phyloP scores from a whole-genome alignment of 2,113 vertebrate genomes.

The Thalassoma bifasciatum region DNA sequence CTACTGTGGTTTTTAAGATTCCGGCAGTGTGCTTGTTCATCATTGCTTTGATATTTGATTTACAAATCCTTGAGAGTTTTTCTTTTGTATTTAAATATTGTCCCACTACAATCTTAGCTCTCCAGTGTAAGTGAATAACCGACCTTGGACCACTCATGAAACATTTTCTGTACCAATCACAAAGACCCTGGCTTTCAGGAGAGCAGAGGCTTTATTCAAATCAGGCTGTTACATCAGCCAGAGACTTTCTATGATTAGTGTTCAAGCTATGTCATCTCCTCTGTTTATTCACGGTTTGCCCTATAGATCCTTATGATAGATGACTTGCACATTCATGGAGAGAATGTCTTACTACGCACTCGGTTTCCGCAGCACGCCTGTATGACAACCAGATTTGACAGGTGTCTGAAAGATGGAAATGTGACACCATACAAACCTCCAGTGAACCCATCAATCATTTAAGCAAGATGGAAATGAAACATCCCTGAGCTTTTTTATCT shows the following conservation, averaged over 20 bases:
- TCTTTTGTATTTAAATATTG: background rate
- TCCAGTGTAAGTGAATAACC: slow-evolving; percentile 20
- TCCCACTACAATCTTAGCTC: slow-evolving; percentile 4
- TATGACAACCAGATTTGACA: slow-evolving; percentile 77
- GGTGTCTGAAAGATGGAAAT: slow-evolving; percentile 78
- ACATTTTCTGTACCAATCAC: slow-evolving; percentile 10
- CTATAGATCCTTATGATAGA: slow-evolving; percentile 59
- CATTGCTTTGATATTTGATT: too few relatives aligned
- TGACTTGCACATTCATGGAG: slow-evolving; percentile 41
- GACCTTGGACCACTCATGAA: slow-evolving; percentile 27
- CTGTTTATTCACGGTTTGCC: slow-evolving; percentile 55
- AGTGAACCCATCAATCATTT: slow-evolving; percentile 78
- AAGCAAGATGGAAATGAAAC: slow-evolving; percentile 65
- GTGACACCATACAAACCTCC: slow-evolving; percentile 72
- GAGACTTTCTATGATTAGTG: slow-evolving; percentile 40
- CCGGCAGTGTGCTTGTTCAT: too few relatives aligned
- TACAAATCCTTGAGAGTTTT: too few relatives aligned
- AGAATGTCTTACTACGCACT: slow-evolving; percentile 53
- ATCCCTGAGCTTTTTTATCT: slow-evolving; percentile 57
- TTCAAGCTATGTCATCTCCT: slow-evolving; percentile 40
- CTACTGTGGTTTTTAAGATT: too few relatives aligned
- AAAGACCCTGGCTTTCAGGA: background rate
- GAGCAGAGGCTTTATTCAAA: slow-evolving; percentile 36
- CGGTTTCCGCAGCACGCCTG: slow-evolving; percentile 57
- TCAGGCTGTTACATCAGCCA: slow-evolving; percentile 29